Evolutionary conservation across 2,797 vertebrate genomes (phyloP).

Genomic region (Tenualosa thibaudeaui): DNA sequence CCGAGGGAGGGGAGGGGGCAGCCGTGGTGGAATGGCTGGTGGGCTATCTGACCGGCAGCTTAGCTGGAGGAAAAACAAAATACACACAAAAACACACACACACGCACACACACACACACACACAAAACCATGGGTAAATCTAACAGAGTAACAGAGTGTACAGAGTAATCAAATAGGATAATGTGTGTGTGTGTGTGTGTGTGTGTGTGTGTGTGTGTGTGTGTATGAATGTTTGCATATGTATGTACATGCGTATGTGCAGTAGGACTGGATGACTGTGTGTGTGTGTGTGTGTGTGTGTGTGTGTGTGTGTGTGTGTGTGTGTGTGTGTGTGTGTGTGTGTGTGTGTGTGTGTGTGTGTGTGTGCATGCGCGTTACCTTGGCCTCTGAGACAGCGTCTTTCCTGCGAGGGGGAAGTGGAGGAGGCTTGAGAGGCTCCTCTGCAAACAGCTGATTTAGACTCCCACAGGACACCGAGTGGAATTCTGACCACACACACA

Average conservation of each 20-base stretch:
- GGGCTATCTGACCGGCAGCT: conserved; percentile 81
- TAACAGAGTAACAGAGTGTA: background rate
- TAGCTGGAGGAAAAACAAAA: conserved; percentile 64
- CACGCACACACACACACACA: conserved; percentile 25
- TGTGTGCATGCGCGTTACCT: conserved; percentile 68
- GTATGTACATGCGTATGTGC: background rate
- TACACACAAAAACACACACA: no score
- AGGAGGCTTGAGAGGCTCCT: conserved; percentile 87
- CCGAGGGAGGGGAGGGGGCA: conserved; percentile 82
- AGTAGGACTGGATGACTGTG: no score
- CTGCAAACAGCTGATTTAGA: conserved; percentile 83
- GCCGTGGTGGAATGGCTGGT: conserved; percentile 91
- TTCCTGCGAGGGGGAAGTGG: conserved; percentile 93
- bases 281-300: background rate
- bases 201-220: background rate
- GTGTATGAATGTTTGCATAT: no score
- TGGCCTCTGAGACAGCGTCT: conserved; percentile 79
- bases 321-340: background rate
- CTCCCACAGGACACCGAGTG: conserved; percentile 90
- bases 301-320: background rate
- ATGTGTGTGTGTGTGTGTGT: background rate
- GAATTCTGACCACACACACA: conserved; percentile 69
- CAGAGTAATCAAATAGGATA: no score
- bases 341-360: background rate
- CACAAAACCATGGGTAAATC: background rate